Evolutionary conservation across 2,797 vertebrate species (phyloP).

Genomic region (Smutsia temminckii): DNA sequence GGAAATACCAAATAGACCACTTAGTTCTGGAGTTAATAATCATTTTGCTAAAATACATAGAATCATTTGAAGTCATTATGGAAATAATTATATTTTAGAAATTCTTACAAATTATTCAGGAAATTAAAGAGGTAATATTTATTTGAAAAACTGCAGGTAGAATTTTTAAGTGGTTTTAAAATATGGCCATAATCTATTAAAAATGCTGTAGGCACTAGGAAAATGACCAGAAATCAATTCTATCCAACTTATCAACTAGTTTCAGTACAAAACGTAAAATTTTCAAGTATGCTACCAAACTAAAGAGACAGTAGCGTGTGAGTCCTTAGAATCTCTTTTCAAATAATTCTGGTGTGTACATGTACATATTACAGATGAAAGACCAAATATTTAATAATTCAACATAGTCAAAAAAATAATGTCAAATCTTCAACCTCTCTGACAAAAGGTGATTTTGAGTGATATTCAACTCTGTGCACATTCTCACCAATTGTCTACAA

Average conservation of each 20-base stretch:
- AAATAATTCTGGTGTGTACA: background rate
- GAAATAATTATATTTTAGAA: constrained; percentile 33
- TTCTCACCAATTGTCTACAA: background rate
- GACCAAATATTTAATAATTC: background rate
- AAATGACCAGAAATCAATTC: constrained; percentile 17
- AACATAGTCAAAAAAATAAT: background rate
- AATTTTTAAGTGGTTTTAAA: constrained; percentile 30
- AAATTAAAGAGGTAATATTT: background rate
- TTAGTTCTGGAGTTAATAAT: background rate
- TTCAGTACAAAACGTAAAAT: background rate
- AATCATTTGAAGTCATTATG: background rate
- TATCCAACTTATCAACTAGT: background rate
- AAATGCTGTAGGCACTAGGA: background rate
- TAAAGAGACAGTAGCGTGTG: background rate
- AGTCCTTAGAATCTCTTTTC: background rate
- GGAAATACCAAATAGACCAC: background rate
- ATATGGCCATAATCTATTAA: background rate
- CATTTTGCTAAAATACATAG: background rate
- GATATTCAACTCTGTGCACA: background rate
- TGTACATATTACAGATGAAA: background rate
- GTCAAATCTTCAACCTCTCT: background rate
- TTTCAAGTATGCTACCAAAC: background rate
- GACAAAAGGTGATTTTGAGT: background rate
- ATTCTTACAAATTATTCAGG: background rate
- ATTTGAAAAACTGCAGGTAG: background rate